These are phyloP conservation scores for Saccopteryx bilineata DNA, from an alignment of 2,113 vertebrate species.

Conservation along the genomic window DNA sequence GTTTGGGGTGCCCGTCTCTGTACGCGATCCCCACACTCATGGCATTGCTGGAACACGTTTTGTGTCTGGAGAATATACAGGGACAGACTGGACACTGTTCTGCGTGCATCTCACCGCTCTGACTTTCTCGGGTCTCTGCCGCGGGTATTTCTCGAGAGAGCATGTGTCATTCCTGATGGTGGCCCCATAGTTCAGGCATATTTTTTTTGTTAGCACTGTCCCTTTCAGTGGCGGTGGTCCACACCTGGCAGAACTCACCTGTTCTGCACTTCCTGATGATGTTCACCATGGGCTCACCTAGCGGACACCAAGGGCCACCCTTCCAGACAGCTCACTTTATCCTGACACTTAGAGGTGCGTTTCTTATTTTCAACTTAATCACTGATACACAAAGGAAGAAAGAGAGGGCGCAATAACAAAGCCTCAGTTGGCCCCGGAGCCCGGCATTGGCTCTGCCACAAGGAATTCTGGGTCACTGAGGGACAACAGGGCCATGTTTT, in stretches of 20 bases:
- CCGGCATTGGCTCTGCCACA: conserved; percentile 48
- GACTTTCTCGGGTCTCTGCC: background rate
- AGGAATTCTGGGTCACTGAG: conserved; percentile 75
- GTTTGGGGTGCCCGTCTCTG: background rate
- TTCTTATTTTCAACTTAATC: background rate
- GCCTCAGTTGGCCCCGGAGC: conserved; percentile 58
- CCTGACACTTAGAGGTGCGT: background rate
- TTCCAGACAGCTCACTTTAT: background rate
- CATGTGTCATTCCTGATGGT: background rate
- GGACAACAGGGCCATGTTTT: conserved; percentile 75
- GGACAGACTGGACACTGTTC: background rate
- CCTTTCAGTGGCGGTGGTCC: background rate
- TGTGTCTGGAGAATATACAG: background rate
- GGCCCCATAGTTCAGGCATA: background rate
- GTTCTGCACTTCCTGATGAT: background rate
- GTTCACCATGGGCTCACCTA: background rate
- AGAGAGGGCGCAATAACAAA: conserved; percentile 61
- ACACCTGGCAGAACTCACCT: background rate
- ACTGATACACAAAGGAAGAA: conserved; percentile 41
- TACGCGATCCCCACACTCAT: background rate
- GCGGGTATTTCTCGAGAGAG: background rate
- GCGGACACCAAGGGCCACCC: background rate
- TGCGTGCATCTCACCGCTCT: background rate
- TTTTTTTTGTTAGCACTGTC: background rate
- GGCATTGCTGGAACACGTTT: background rate